Conservation (phyloP, 2,113 vertebrate genomes). For the Percopsis transmontana region DNA sequence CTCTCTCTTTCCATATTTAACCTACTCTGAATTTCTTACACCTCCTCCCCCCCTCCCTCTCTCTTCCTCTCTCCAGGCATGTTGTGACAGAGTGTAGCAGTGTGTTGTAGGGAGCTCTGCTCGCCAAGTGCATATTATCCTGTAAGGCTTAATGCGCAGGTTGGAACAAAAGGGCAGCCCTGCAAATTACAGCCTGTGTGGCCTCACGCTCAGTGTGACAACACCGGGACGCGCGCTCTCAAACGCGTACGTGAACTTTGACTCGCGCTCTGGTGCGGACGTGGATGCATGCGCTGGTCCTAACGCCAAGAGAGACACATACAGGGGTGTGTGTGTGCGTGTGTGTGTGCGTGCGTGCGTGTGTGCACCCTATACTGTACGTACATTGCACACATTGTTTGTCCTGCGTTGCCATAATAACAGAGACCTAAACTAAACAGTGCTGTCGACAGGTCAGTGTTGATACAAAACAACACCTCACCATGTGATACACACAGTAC, state of each 20-base stretch:
- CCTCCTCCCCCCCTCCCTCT: conserved; percentile 36
- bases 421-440: too few relatives aligned
- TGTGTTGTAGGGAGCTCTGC: conserved; percentile 79
- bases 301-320: neutral
- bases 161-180: conserved; percentile 79
- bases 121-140: conserved; percentile 83
- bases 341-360: conserved; percentile 3
- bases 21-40: conserved; percentile 42
- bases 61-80: conserved; percentile 62
- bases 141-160: conserved; percentile 83
- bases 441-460: too few relatives aligned
- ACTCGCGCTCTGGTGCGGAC: conserved; percentile 33
- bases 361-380: neutral
- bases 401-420: neutral
- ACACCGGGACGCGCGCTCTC: conserved; percentile 62
- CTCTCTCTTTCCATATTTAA: conserved; percentile 45
- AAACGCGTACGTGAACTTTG: conserved; percentile 56
- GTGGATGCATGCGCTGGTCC: conserved; percentile 11
- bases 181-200: conserved; percentile 79
- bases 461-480: too few relatives aligned
- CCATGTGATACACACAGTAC: too few relatives aligned
- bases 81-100: conserved; percentile 80
- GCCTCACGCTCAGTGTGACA: conserved; percentile 68
- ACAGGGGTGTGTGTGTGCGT: neutral
- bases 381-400: neutral